Evolutionary conservation across 2,888 invertebrate genomes (phyloP).

Genomic region (Molorchus minor): DNA sequence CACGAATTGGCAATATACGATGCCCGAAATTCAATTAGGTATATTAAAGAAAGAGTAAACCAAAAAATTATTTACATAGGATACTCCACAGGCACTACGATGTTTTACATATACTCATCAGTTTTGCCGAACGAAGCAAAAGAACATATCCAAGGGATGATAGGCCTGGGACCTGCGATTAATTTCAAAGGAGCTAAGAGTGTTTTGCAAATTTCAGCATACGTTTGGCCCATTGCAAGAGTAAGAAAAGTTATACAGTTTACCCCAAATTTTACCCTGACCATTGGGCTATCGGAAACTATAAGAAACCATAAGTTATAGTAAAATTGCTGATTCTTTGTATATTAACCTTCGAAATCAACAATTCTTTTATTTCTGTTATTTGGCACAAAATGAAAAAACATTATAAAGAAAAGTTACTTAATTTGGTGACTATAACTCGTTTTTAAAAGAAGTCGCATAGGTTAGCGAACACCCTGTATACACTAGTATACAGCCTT

Average conservation of each 20-base stretch:
- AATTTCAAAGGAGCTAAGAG: slow-evolving; percentile 8
- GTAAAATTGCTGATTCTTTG: no score
- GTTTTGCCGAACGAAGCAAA: slow-evolving; percentile 21
- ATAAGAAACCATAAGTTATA: no score
- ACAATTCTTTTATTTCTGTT: no score
- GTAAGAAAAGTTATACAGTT: background rate
- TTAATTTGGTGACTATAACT: no score
- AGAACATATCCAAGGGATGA: slow-evolving; percentile 20
- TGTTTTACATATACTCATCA: slow-evolving; percentile 21
- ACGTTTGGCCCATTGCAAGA: slow-evolving; percentile 4
- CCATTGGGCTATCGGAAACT: no score
- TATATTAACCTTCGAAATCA: no score
- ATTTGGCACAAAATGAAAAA: no score
- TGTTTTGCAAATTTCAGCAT: background rate
- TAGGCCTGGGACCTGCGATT: slow-evolving; percentile 24
- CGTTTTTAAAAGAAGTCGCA: no score
- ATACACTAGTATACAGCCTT: no score
- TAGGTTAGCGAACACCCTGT: no score
- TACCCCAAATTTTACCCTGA: background rate
- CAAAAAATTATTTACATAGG: slow-evolving; percentile 28
- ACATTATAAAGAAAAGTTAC: no score
- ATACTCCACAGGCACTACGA: slow-evolving; percentile 27
- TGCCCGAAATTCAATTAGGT: slow-evolving; percentile 17
- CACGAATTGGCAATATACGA: slow-evolving; percentile 35
- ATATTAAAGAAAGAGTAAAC: slow-evolving; percentile 2